Conservation (phyloP, 37 sponge, comb jelly and placozoan genomes). For the Aplysina aerophoba region DNA sequence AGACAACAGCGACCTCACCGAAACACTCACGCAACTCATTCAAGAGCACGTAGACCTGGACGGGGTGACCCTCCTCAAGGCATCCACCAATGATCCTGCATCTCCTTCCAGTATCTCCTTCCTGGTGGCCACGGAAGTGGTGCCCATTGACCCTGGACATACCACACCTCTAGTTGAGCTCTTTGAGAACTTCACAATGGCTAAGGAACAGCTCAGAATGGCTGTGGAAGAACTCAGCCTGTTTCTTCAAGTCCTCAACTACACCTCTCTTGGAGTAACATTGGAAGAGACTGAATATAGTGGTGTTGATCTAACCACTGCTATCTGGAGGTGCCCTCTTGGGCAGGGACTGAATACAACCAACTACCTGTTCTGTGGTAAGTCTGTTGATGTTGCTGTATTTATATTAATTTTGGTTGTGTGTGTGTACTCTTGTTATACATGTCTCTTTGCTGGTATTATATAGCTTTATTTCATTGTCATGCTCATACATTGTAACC, state of each 20-base stretch:
- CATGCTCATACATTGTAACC: no score
- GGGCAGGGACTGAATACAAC: conserved; percentile 18
- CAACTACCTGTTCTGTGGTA: conserved; percentile 33
- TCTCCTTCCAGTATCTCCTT: conserved; percentile 14
- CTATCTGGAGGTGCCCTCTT: conserved; percentile 19
- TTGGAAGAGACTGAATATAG: neutral
- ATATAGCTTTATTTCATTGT: no score
- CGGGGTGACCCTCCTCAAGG: neutral
- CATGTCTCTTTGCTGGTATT: no score
- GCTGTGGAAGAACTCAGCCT: neutral
- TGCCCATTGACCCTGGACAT: neutral
- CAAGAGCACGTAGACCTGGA: neutral
- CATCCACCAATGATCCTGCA: neutral
- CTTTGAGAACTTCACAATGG: conserved; percentile 11
- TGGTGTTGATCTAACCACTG: conserved; percentile 16
- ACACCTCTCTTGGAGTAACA: neutral
- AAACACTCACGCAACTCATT: neutral
- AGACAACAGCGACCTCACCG: neutral
- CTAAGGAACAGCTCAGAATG: neutral
- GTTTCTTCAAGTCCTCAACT: neutral
- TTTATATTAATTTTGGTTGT: no score
- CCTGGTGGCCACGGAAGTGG: neutral
- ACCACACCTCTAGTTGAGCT: neutral
- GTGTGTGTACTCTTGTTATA: no score
- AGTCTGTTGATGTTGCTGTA: neutral